phyloP scores from a whole-genome alignment of 2,113 vertebrate genomes.

The Potamarius usumacintae region DNA sequence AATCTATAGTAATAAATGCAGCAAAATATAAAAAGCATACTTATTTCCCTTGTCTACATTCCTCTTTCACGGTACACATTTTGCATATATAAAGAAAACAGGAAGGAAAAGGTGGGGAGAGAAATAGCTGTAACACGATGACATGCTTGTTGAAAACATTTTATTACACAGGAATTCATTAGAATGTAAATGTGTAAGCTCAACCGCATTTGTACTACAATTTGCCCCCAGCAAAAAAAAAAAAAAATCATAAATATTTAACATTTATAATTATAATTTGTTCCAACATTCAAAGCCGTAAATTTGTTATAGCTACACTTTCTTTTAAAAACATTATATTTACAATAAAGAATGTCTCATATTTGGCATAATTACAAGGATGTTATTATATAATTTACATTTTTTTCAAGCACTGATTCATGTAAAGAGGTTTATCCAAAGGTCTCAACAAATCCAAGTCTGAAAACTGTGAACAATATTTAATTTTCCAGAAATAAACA shows the following conservation, averaged over 20 bases:
- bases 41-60: neutral
- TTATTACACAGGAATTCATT: slow-evolving; percentile 75
- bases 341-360: slow-evolving; percentile 99
- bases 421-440: slow-evolving; percentile 70
- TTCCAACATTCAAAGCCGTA: slow-evolving; percentile 99
- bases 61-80: neutral
- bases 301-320: slow-evolving; percentile 99
- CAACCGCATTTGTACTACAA: slow-evolving; percentile 83
- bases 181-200: slow-evolving; percentile 77
- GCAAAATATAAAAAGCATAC: neutral
- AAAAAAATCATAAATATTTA: slow-evolving; percentile 93
- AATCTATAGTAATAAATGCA: neutral
- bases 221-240: slow-evolving; percentile 66
- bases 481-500: slow-evolving; percentile 51
- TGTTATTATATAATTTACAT: slow-evolving; percentile 88
- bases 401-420: slow-evolving; percentile 86
- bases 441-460: slow-evolving; percentile 63
- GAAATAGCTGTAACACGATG: slow-evolving; percentile 35
- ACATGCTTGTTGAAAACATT: slow-evolving; percentile 53
- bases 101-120: neutral
- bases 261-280: slow-evolving; percentile 97
- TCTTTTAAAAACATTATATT: slow-evolving; percentile 98
- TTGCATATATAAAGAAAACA: slow-evolving; percentile 60
- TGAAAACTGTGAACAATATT: slow-evolving; percentile 66
- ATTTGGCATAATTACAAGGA: slow-evolving; percentile 98